Conservation (phyloP, 2,888 invertebrate species). For the Netelia inedita region DNA sequence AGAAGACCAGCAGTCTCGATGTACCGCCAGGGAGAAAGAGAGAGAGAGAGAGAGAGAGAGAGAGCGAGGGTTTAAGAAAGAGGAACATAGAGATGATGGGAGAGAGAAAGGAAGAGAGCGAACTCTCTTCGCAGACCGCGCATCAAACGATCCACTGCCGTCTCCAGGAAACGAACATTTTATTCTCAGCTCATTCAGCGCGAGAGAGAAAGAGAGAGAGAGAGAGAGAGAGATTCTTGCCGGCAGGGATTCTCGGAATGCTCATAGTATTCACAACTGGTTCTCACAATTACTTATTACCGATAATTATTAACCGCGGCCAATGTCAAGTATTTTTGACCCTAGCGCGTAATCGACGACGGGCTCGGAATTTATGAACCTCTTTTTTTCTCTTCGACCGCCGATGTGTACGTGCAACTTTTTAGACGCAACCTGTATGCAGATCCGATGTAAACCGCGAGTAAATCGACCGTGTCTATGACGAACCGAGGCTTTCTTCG, state of each 20-base stretch:
- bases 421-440: too few species aligned
- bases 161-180: slow-evolving; percentile 64
- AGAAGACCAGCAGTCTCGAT: slow-evolving; percentile 24
- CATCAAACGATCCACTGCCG: slow-evolving; percentile 53
- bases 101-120: slow-evolving; percentile 41
- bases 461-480: too few species aligned
- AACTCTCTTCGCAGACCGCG: slow-evolving; percentile 41
- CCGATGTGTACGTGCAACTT: neutral
- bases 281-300: slow-evolving; percentile 68
- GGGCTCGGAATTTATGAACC: slow-evolving; percentile 22
- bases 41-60: slow-evolving; percentile 45
- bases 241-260: slow-evolving; percentile 57
- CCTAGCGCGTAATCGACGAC: slow-evolving; percentile 44
- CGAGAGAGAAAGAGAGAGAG: too few species aligned
- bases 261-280: slow-evolving; percentile 58
- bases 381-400: neutral
- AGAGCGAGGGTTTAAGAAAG: slow-evolving; percentile 10
- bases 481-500: too few species aligned
- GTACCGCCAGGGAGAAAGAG: slow-evolving; percentile 28
- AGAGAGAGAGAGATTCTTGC: slow-evolving; percentile 6
- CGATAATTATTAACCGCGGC: slow-evolving; percentile 63
- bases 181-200: slow-evolving; percentile 34
- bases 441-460: too few species aligned
- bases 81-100: neutral
- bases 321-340: slow-evolving; percentile 57